Evolutionary conservation across 1,140 invertebrate species (phyloP), one percentile per base, ranked within the genome.

Genomic region (Nylanderia fulva): DNA sequence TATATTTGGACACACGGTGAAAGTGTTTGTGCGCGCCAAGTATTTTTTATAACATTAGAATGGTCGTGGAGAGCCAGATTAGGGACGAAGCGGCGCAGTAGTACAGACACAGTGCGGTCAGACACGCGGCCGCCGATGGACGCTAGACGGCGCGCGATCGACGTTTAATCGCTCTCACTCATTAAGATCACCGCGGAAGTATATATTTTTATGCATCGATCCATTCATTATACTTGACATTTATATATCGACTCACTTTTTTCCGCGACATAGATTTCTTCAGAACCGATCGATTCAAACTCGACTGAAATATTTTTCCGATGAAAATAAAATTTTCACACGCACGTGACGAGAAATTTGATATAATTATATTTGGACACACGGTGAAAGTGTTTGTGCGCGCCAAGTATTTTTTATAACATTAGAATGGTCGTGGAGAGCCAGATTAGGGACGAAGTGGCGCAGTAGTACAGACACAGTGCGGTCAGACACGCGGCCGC

Each of bases 101-200:
- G 89, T 90, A 90, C 63, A 27, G n/a, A 33, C 36, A 27, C 21
- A n/a, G n/a, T 76, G 85, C 80, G 89, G 86, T 90, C 90, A 88
- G 89, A 86, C 88, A 76, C 71, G 76, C 36, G 29, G 0, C 0
- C 48, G 29, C 13, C 77, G 77, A 86, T 69, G 39, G 52, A 82
- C 64, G 66, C 36, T 71, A 8, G 24, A 58, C 39, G 52, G 58
- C 42, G 3, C n/a, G n/a, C 29, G 24, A 82, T 71, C 66, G 66
- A 82, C 77, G 27, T 72, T 82, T 58, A 71, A 71, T 66, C 64
- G 33, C 36, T 58, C 61, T 29, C 13, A 45, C 52, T 71, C 29
- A 54, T 80, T 60, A 71, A 24, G 27, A 71, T 72, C 52, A 24
- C 77, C 21, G 21, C 9, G 13, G 9, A n/a, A 8, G n/a, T n/a